These are phyloP conservation scores for Troides aeacus DNA, from an alignment of 2,888 invertebrate species.

Conservation along the genomic window DNA sequence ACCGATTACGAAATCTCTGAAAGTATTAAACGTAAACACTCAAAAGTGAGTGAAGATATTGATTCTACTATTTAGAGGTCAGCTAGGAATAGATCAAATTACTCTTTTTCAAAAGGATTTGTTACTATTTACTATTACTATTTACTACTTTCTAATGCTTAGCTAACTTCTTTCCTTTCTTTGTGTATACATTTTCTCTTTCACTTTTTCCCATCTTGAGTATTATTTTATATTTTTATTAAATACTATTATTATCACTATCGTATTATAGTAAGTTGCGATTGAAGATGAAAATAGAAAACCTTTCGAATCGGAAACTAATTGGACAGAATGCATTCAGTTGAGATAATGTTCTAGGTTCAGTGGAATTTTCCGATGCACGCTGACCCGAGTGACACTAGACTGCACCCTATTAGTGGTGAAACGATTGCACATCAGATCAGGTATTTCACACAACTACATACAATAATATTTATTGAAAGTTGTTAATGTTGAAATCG, in stretches of 20 bases:
- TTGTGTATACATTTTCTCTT: no score
- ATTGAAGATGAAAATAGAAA: conserved; percentile 3
- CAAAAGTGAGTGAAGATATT: no score
- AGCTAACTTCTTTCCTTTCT: no score
- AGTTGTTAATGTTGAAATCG: no score
- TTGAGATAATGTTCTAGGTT: neutral
- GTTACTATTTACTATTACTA: no score
- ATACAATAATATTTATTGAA: neutral
- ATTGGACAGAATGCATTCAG: conserved; percentile 14
- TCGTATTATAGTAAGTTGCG: neutral
- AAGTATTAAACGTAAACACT: no score
- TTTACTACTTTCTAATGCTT: no score
- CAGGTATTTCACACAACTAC: neutral
- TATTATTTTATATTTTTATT: neutral
- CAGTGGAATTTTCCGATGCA: neutral
- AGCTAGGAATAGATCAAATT: no score
- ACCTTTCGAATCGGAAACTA: conserved; percentile 12
- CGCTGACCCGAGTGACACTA: neutral
- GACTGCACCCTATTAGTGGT: neutral
- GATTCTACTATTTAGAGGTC: no score
- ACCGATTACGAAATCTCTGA: no score
- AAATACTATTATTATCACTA: neutral
- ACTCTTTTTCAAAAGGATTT: no score
- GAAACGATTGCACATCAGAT: conserved; percentile 4
- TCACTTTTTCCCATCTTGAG: no score